Evolutionary conservation across 2,888 invertebrate genomes (phyloP), one percentile per base, ranked within the genome.

Genomic region (Melanchra persicariae): DNA sequence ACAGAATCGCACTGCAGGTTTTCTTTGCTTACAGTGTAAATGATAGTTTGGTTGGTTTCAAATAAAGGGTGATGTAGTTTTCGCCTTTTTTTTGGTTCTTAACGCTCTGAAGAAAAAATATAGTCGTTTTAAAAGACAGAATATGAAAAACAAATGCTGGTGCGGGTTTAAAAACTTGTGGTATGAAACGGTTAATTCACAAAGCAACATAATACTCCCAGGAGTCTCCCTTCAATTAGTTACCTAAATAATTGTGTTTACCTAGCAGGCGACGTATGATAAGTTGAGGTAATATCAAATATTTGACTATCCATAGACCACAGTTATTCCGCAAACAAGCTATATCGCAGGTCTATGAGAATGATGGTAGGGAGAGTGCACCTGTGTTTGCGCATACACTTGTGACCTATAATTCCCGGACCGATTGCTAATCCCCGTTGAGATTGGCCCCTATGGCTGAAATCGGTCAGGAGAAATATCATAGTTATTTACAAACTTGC

Each of bases 11-110:
- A n/a, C n/a, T n/a, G n/a, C n/a, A 15, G 34, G 24, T 45, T 60
- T 40, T 62, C 19, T 52, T 76, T 63, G 24, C 26, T 43, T 22
- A 51, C 54, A n/a, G 12, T 52, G 47, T 10, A 58, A 22, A 5
- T 19, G 24, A 49, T 2, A 0, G 1, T n/a, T n/a, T 37, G 12
- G 43, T 52, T 43, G 1, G 6, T 6, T 47, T 17, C 1, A 3
- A 34, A 34, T 37, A 37, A 49, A 59, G 61, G 9, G 17, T 61
- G 7, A 34, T 7, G 5, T 62, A 7, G 24, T 0, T n/a, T 66
- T 51, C 40, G 15, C 19, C 2, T 51, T 40, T 12, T 2, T 40
- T 37, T 12, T 3, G 8, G 34, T 8, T 34, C 8, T 34, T 34
- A 9, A 34, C 6, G 9, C 37, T 12, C 2, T n/a, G n/a, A n/a